Conservation (phyloP, 2,113 vertebrate genomes). For the Ramphastos sulfuratus region DNA sequence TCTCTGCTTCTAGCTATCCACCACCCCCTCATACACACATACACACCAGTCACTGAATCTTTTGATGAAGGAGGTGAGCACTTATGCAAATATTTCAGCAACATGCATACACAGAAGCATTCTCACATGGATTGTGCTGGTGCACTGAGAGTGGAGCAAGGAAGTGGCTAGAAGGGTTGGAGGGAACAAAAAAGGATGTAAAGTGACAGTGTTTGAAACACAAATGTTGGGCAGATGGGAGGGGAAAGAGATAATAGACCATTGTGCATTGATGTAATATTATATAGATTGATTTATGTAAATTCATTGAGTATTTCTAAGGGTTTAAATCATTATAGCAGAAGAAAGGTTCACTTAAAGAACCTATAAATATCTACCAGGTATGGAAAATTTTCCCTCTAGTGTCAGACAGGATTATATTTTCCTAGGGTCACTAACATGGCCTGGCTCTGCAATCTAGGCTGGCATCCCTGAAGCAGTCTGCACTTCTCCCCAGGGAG, state of each 20-base stretch:
- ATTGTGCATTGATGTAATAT: background rate
- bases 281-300: background rate
- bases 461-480: background rate
- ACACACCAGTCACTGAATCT: background rate
- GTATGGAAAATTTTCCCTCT: background rate
- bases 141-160: background rate
- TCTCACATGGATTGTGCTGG: background rate
- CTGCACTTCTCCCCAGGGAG: background rate
- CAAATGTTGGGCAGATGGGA: background rate
- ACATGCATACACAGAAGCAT: background rate
- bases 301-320: background rate
- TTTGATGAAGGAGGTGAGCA: accelerated
- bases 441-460: background rate
- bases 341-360: background rate
- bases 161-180: background rate
- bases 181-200: background rate
- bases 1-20: background rate
- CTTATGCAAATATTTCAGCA: background rate
- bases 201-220: background rate
- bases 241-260: background rate
- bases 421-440: background rate
- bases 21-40: background rate
- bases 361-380: background rate
- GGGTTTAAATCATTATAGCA: background rate
- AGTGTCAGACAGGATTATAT: background rate